Percentiles rank a stretch among this genome's conserved stretches.
phyloP scores from a whole-genome alignment of 2,888 invertebrate genomes.

The Polia nebulosa region DNA sequence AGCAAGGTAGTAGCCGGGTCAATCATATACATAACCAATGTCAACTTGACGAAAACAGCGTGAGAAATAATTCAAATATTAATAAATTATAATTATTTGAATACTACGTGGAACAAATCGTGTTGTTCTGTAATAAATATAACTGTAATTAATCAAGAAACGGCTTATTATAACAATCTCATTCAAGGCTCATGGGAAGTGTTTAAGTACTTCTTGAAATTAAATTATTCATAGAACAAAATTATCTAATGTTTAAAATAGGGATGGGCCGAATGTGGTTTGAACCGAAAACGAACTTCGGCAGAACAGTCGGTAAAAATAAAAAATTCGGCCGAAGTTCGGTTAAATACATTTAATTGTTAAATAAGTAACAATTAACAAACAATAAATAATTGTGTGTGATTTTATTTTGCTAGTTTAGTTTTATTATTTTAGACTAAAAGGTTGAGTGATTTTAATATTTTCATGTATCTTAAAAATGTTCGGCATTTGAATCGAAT shows the following conservation, averaged over 20 bases:
- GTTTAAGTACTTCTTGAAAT: background rate
- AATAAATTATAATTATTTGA: background rate
- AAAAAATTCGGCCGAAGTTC: too few species aligned
- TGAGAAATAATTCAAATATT: background rate
- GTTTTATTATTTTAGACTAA: too few species aligned
- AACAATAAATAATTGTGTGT: too few species aligned
- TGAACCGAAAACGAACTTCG: too few species aligned
- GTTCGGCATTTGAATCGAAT: too few species aligned
- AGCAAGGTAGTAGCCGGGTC: too few species aligned
- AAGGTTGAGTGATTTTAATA: too few species aligned
- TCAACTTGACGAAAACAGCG: background rate
- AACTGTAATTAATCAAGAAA: slow-evolving; percentile 18
- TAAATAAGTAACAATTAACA: too few species aligned
- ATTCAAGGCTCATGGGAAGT: slow-evolving; percentile 22
- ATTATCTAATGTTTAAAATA: background rate
- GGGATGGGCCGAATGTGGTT: background rate
- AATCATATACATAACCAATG: background rate
- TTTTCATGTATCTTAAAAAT: too few species aligned
- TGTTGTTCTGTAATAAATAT: background rate
- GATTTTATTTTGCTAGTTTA: too few species aligned
- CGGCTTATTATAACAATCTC: background rate
- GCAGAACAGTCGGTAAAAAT: too few species aligned
- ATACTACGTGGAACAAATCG: slow-evolving; percentile 8
- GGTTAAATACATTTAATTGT: too few species aligned
- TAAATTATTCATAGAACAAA: slow-evolving; percentile 8